Evolutionary conservation across 2,888 invertebrate species (phyloP).

Genomic region (Leptopilina drosophilae): DNA sequence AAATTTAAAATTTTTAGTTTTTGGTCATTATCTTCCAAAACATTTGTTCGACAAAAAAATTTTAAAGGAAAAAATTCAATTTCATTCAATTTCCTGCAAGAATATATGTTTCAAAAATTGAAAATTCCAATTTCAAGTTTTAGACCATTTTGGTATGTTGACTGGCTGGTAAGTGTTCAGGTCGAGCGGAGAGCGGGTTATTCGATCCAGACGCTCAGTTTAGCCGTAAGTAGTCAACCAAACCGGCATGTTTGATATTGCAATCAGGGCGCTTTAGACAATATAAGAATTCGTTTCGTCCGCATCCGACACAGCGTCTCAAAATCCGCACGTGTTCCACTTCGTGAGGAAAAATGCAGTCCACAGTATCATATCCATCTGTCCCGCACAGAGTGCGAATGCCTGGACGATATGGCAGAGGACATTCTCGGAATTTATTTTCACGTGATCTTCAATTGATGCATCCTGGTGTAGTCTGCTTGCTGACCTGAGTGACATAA

Average conservation of each 20-base stretch:
- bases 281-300: constrained; percentile 23
- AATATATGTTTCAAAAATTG: no score
- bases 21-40: no score
- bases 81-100: no score
- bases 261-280: constrained; percentile 51
- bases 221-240: constrained; percentile 48
- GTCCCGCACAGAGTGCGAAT: neutral
- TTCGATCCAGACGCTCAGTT: neutral
- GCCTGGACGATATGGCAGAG: constrained; percentile 31
- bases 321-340: neutral
- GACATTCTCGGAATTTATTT: neutral
- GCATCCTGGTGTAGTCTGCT: constrained; percentile 41
- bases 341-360: neutral
- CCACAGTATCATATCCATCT: neutral
- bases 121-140: no score
- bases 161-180: no score
- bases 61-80: no score
- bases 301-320: constrained; percentile 21
- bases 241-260: constrained; percentile 44
- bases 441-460: constrained; percentile 42
- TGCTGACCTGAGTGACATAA: neutral
- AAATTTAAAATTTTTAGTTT: no score
- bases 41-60: no score
- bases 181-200: no score
- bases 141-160: no score